phyloP scores from a whole-genome alignment of 1,140 invertebrate species.

The Lerema accius region DNA sequence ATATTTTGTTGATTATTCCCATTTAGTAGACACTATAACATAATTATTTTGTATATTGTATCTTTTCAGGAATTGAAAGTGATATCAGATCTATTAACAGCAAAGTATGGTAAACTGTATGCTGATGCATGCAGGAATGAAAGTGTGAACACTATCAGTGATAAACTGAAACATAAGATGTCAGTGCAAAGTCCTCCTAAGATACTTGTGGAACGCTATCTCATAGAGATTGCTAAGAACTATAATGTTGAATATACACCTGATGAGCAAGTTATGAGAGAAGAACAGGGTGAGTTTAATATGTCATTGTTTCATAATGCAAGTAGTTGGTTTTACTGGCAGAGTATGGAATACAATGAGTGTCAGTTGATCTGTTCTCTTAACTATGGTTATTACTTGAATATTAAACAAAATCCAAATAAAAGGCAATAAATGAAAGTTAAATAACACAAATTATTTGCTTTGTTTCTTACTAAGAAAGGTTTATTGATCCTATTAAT shows the following conservation, averaged over 20 bases:
- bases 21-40: not conserved
- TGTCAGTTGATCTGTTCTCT: too few relatives aligned
- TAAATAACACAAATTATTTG: too few relatives aligned
- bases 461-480: too few relatives aligned
- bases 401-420: too few relatives aligned
- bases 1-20: too few relatives aligned
- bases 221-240: conserved; percentile 98
- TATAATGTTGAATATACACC: conserved; percentile 96
- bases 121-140: conserved; percentile 92
- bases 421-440: too few relatives aligned
- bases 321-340: too few relatives aligned
- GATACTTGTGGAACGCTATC: conserved; percentile 96
- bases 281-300: conserved; percentile 84
- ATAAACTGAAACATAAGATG: conserved; percentile 98
- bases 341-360: too few relatives aligned
- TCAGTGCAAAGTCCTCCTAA: conserved; percentile 98
- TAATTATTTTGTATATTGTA: conserved; percentile 9
- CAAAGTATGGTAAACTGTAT: conserved; percentile 98
- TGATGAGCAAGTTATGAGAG: conserved; percentile 95
- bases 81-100: conserved; percentile 94
- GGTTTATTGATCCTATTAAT: too few relatives aligned
- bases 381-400: too few relatives aligned
- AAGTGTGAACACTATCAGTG: conserved; percentile 91
- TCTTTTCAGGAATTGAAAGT: conserved; percentile 91
- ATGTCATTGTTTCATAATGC: too few relatives aligned